phyloP scores from a whole-genome alignment of 2,113 vertebrate genomes.

The Myiozetetes cayanensis region DNA sequence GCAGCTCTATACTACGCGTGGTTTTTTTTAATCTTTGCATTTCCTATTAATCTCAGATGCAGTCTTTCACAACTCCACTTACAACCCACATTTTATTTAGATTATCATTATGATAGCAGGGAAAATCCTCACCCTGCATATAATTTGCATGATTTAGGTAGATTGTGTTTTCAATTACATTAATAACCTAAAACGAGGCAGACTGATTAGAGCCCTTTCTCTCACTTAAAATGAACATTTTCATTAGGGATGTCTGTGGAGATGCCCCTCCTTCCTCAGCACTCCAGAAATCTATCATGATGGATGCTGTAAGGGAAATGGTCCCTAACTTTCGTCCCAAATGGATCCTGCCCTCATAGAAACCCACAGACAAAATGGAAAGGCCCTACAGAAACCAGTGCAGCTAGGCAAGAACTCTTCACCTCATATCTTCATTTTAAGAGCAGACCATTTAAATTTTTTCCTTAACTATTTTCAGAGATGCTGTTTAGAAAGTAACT shows the following conservation, averaged over 20 bases:
- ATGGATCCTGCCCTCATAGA: not conserved
- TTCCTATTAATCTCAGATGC: conserved; percentile 62
- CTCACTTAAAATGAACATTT: conserved; percentile 40
- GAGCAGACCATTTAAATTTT: not conserved
- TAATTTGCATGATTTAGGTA: conserved; percentile 66
- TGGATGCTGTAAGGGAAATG: not conserved
- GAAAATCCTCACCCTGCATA: conserved; percentile 39
- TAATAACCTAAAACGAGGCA: conserved; percentile 59
- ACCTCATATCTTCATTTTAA: not conserved
- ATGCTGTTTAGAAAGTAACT: not conserved
- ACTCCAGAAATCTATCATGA: not conserved
- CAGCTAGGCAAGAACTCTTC: too few relatives aligned
- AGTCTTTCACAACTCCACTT: conserved; percentile 44
- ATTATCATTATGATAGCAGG: conserved; percentile 59
- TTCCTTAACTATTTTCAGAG: not conserved
- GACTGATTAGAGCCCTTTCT: conserved; percentile 55
- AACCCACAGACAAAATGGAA: not conserved
- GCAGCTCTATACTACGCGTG: not conserved
- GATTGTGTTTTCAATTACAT: conserved; percentile 60
- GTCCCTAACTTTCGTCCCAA: not conserved
- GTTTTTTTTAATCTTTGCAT: conserved; percentile 1
- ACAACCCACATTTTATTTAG: conserved; percentile 59
- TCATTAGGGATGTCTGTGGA: not conserved
- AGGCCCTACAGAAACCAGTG: not conserved
- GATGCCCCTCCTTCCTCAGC: not conserved